These are phyloP conservation scores for Cheirogaleus major DNA, from an alignment of 2,797 vertebrate species.

Conservation along the genomic window DNA sequence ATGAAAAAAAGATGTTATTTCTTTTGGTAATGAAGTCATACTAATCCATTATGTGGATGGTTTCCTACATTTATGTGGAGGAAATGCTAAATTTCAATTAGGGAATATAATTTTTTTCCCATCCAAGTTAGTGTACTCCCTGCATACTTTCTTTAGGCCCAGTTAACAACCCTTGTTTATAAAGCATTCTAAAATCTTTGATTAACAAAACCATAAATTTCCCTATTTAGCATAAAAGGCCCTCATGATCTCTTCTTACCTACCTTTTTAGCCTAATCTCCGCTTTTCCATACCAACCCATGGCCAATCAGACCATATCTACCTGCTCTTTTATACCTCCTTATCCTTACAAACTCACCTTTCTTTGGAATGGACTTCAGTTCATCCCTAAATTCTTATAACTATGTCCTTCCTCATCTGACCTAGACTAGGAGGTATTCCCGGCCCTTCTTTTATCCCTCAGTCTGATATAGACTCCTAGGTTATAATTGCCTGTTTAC, in stretches of 20 bases:
- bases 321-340: neutral
- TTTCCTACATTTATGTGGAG: neutral
- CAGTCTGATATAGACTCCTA: neutral
- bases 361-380: neutral
- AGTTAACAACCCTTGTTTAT: neutral
- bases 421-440: neutral
- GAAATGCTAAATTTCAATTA: conserved; percentile 10
- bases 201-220: neutral
- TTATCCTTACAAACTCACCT: neutral
- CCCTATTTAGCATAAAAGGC: neutral
- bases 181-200: neutral
- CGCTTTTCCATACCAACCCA: neutral
- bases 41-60: neutral
- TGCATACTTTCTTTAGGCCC: conserved; percentile 40
- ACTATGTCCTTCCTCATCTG: neutral
- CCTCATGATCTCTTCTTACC: neutral
- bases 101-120: neutral
- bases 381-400: neutral
- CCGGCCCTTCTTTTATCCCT: neutral
- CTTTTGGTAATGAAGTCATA: neutral
- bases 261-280: neutral
- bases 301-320: neutral
- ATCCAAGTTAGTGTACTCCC: neutral
- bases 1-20: neutral
- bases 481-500: neutral